Conservation (phyloP, 2,888 invertebrate genomes). For the Slavum lentiscoides region DNA sequence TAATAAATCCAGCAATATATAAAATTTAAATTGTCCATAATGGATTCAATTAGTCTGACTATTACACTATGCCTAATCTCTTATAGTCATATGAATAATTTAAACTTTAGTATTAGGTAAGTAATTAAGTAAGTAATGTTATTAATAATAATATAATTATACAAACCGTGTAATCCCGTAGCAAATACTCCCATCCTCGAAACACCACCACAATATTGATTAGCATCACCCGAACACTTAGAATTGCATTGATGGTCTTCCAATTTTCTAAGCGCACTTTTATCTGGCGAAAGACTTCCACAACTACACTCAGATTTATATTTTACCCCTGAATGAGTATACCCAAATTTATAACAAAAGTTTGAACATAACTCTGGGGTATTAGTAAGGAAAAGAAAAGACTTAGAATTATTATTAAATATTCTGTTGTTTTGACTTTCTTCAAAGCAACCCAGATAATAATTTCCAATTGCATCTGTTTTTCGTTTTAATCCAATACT, state of each 20-base stretch:
- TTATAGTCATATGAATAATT: too few relatives aligned
- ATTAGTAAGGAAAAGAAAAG: conserved; percentile 50
- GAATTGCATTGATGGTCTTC: conserved; percentile 56
- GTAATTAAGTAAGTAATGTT: background rate
- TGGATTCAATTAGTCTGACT: too few relatives aligned
- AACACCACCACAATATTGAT: conserved; percentile 56
- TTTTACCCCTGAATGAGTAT: conserved; percentile 55
- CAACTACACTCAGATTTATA: conserved; percentile 55
- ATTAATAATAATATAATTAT: background rate
- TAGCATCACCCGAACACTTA: conserved; percentile 55
- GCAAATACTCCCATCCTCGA: conserved; percentile 56
- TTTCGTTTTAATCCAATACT: conserved; percentile 44
- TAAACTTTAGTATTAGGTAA: too few relatives aligned
- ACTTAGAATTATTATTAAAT: conserved; percentile 52
- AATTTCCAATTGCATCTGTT: conserved; percentile 16
- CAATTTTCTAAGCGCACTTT: conserved; percentile 23
- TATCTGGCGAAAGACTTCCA: conserved; percentile 53
- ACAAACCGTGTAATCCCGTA: conserved; percentile 54
- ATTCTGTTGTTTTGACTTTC: conserved; percentile 52
- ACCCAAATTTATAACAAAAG: conserved; percentile 55
- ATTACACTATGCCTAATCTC: too few relatives aligned
- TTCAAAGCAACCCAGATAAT: conserved; percentile 56
- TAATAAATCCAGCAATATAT: too few relatives aligned
- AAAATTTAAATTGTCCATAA: too few relatives aligned
- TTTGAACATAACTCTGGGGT: conserved; percentile 55